phyloP scores from a whole-genome alignment of 2,888 invertebrate species.

The Conchocele bisecta region DNA sequence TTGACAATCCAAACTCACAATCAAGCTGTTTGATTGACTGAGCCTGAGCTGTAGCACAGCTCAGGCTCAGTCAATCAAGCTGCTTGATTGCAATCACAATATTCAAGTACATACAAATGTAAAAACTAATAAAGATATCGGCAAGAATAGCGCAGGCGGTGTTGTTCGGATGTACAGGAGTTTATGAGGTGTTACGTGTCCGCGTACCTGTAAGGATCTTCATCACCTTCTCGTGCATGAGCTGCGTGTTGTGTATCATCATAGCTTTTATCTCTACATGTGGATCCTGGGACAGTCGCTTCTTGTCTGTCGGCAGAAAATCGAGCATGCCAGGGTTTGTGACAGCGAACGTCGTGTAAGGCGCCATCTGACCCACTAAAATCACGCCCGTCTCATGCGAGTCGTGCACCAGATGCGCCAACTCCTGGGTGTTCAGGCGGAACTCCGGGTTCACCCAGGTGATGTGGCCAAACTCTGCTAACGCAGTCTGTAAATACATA shows the following conservation, averaged over 20 bases:
- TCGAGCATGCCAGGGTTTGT: conserved; percentile 78
- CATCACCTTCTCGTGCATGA: conserved; percentile 71
- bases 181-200: no score
- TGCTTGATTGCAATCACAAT: no score
- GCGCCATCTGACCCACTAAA: conserved; percentile 63
- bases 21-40: no score
- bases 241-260: conserved; percentile 78
- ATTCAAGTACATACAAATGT: no score
- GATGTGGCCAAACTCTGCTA: conserved; percentile 77
- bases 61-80: no score
- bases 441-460: conserved; percentile 77
- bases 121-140: no score
- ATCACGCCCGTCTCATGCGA: conserved; percentile 72
- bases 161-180: no score
- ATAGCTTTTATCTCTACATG: conserved; percentile 74
- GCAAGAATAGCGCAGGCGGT: no score
- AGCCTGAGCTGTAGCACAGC: no score
- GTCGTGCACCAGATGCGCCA: conserved; percentile 70
- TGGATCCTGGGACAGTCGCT: conserved; percentile 65
- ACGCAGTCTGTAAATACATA: conserved; percentile 75
- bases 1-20: no score
- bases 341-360: conserved; percentile 69
- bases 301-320: conserved; percentile 75
- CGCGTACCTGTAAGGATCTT: conserved; percentile 79
- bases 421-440: conserved; percentile 54